Conservation (phyloP, 2,888 invertebrate genomes). For the Callimorpha dominula region DNA sequence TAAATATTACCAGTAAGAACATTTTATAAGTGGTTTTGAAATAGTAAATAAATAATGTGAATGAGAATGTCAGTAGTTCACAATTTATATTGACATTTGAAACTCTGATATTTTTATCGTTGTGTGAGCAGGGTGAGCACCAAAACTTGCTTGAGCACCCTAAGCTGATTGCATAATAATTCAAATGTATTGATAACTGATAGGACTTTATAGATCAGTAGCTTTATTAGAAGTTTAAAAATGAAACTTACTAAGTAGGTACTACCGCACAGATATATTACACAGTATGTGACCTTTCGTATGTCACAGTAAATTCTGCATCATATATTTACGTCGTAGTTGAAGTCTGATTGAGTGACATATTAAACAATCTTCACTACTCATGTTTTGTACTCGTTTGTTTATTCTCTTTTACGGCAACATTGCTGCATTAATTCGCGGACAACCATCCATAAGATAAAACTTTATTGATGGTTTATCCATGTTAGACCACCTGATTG, state of each 20-base stretch:
- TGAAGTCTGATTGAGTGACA: constrained; percentile 1
- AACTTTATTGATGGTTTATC: constrained; percentile 36
- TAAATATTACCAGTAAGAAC: constrained; percentile 11
- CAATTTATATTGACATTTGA: constrained; percentile 4
- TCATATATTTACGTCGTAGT: constrained; percentile 12
- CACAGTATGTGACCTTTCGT: background rate
- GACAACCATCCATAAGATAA: constrained; percentile 6
- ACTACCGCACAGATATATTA: background rate
- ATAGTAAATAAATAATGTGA: background rate
- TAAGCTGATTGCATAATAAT: background rate
- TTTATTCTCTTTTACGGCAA: constrained; percentile 9
- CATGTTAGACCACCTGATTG: constrained; percentile 35
- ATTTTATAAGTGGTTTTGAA: constrained; percentile 3
- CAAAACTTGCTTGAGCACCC: background rate
- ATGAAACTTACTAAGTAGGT: background rate
- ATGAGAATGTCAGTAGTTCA: background rate
- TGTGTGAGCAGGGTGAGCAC: background rate
- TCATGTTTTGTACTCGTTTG: background rate
- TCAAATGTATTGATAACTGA: background rate
- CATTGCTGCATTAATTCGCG: constrained; percentile 3
- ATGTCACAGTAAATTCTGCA: background rate
- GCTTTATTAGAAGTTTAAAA: background rate
- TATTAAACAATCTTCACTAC: background rate
- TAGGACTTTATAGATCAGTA: background rate
- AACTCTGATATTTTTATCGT: background rate